These are phyloP conservation scores for Tupiocoris notatus DNA, from an alignment of 2,888 invertebrate species.

Conservation along the genomic window DNA sequence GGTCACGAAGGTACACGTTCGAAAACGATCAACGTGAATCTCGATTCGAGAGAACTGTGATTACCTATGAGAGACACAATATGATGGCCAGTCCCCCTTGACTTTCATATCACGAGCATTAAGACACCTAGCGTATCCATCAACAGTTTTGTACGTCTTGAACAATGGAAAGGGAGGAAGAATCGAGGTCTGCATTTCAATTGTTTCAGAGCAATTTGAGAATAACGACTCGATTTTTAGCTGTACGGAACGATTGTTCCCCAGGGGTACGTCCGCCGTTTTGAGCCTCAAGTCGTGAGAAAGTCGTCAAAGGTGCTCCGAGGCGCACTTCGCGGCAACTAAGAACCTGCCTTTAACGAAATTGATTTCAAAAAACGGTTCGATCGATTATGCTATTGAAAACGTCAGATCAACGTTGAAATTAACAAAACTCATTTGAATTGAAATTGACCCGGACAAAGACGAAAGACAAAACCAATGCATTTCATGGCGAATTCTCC, in stretches of 20 bases:
- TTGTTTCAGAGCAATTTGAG: background rate
- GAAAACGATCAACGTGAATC: background rate
- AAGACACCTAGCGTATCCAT: background rate
- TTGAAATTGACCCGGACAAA: too few relatives aligned
- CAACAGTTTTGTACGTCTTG: background rate
- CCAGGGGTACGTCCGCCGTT: background rate
- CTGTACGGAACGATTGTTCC: background rate
- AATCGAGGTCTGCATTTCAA: background rate
- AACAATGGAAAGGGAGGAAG: background rate
- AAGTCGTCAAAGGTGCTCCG: background rate
- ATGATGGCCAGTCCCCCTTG: background rate
- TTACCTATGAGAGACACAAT: background rate
- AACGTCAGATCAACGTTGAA: too few relatives aligned
- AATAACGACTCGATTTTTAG: background rate
- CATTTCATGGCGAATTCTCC: too few relatives aligned
- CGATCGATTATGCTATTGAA: too few relatives aligned
- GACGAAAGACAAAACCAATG: too few relatives aligned
- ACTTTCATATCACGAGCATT: background rate
- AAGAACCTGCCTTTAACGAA: too few relatives aligned
- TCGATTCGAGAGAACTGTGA: background rate
- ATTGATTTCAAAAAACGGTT: too few relatives aligned
- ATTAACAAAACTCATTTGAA: too few relatives aligned
- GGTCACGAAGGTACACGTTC: background rate
- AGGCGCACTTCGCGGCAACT: too few relatives aligned
- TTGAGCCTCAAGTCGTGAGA: background rate